These are phyloP conservation scores for Abscondita cerata DNA, from an alignment of 2,888 invertebrate genomes.

Conservation along the genomic window DNA sequence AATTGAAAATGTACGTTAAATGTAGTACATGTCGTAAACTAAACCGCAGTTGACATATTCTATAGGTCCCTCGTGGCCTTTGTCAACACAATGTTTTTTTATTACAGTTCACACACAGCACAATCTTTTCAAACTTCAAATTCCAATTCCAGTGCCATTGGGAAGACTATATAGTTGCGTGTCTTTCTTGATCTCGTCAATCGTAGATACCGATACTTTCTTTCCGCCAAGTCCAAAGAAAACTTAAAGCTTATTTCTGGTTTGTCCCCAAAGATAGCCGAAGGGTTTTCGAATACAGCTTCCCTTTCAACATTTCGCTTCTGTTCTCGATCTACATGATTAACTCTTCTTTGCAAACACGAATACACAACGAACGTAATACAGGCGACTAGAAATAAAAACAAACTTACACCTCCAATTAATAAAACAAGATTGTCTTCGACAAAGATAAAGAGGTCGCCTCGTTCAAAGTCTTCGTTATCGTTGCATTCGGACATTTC, in stretches of 20 bases:
- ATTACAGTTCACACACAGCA: constrained; percentile 26
- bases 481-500: constrained; percentile 60
- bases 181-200: constrained; percentile 58
- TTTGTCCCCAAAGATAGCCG: constrained; percentile 56
- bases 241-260: constrained; percentile 67
- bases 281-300: constrained; percentile 53
- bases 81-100: constrained; percentile 29
- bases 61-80: constrained; percentile 17
- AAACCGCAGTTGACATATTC: constrained; percentile 28
- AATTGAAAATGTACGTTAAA: constrained; percentile 13
- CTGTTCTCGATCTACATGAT: constrained; percentile 47
- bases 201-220: constrained; percentile 57
- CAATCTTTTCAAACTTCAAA: constrained; percentile 31
- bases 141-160: constrained; percentile 49
- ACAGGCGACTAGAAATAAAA: constrained; percentile 62
- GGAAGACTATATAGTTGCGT: constrained; percentile 47
- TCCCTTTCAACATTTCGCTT: constrained; percentile 40
- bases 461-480: constrained; percentile 60
- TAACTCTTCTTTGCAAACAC: constrained; percentile 72
- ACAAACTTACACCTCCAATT: constrained; percentile 60
- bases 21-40: constrained; percentile 24
- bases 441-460: constrained; percentile 49
- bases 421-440: constrained; percentile 59
- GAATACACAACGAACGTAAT: constrained; percentile 65
- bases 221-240: constrained; percentile 60